phyloP scores from a whole-genome alignment of 2,888 invertebrate species.

The Sturmia bella region DNA sequence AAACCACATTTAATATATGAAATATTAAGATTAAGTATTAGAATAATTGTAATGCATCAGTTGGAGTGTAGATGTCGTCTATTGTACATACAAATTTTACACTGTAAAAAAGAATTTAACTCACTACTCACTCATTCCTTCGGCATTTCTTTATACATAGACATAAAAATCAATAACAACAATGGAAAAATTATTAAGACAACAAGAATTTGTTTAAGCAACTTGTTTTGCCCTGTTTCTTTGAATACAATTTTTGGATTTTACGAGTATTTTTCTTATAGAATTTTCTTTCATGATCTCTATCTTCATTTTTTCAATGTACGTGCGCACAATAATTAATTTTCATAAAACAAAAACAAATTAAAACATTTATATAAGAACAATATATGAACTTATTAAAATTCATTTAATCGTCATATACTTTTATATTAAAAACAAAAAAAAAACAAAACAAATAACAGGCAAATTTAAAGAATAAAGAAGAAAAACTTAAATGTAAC shows the following conservation, averaged over 20 bases:
- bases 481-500: slow-evolving; percentile 66
- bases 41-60: slow-evolving; percentile 43
- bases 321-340: slow-evolving; percentile 68
- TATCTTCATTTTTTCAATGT: slow-evolving; percentile 55
- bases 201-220: slow-evolving; percentile 34
- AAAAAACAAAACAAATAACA: slow-evolving; percentile 18
- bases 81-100: slow-evolving; percentile 63
- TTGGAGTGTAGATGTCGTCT: slow-evolving; percentile 48
- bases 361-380: slow-evolving; percentile 42
- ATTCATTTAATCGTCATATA: slow-evolving; percentile 69
- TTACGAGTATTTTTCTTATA: slow-evolving; percentile 11
- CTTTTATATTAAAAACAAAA: slow-evolving; percentile 64
- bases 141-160: slow-evolving; percentile 38
- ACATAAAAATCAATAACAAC: slow-evolving; percentile 13
- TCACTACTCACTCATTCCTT: slow-evolving; percentile 41
- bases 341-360: slow-evolving; percentile 43
- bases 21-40: slow-evolving; percentile 47
- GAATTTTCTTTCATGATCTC: slow-evolving; percentile 7
- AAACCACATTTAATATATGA: neutral
- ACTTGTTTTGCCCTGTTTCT: slow-evolving; percentile 24
- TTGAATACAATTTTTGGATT: slow-evolving; percentile 28
- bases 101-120: slow-evolving; percentile 60
- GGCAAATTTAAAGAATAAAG: slow-evolving; percentile 35
- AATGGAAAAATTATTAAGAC: neutral
- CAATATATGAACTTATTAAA: slow-evolving; percentile 43